Evolutionary conservation across 2,888 invertebrate genomes (phyloP).

Genomic region (Drosophila anomelani): DNA sequence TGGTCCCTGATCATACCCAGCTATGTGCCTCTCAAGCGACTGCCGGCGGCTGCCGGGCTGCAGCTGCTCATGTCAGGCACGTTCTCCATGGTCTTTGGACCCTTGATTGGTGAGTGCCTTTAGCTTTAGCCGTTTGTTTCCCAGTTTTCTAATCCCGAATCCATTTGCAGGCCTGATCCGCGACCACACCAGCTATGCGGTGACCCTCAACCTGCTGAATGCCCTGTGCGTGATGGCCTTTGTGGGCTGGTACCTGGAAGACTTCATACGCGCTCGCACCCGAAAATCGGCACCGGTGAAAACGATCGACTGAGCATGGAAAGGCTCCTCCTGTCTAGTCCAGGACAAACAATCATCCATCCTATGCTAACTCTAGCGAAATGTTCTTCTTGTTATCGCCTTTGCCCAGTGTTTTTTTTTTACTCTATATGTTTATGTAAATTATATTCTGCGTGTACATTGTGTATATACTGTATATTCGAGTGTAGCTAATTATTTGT

Average conservation of each 20-base stretch:
- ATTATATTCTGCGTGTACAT: slow-evolving; percentile 56
- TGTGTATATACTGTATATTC: slow-evolving; percentile 62
- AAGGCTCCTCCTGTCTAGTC: slow-evolving; percentile 3
- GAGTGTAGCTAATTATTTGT: slow-evolving; percentile 63
- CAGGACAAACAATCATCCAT: slow-evolving; percentile 10
- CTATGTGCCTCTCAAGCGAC: slow-evolving; percentile 88
- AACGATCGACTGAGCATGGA: slow-evolving; percentile 1
- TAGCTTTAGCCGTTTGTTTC: neutral
- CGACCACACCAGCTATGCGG: slow-evolving; percentile 87
- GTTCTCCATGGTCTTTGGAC: slow-evolving; percentile 87
- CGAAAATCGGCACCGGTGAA: slow-evolving; percentile 46
- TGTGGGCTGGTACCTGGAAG: slow-evolving; percentile 87
- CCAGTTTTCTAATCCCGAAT: neutral
- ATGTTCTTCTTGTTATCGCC: slow-evolving; percentile 48
- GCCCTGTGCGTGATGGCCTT: slow-evolving; percentile 88
- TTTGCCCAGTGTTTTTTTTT: slow-evolving; percentile 27
- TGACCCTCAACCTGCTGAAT: slow-evolving; percentile 89
- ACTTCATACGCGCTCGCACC: slow-evolving; percentile 51
- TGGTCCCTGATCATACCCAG: slow-evolving; percentile 90
- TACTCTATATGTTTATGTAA: slow-evolving; percentile 31
- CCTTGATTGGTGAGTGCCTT: slow-evolving; percentile 87
- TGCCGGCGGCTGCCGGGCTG: slow-evolving; percentile 90
- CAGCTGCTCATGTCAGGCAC: slow-evolving; percentile 89
- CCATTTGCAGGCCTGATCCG: slow-evolving; percentile 87
- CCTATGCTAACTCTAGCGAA: slow-evolving; percentile 52